Evolutionary conservation across 2,888 invertebrate species (phyloP).

Genomic region (Clitarchus hookeri): DNA sequence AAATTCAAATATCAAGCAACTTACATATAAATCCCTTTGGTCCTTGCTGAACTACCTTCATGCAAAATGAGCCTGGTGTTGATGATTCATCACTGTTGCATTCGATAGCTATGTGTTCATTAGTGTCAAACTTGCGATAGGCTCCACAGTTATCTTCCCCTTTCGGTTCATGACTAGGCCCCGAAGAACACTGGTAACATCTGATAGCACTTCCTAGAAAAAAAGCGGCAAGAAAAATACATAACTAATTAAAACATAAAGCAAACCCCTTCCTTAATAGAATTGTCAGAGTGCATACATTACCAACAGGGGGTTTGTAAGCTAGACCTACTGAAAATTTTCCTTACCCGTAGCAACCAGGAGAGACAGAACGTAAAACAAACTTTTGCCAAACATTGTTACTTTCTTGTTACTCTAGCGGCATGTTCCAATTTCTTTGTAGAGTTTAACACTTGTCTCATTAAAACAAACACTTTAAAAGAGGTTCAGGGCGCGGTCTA

Average conservation of each 20-base stretch:
- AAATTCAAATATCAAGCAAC: conserved; percentile 56
- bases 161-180: conserved; percentile 68
- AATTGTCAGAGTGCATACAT: no score
- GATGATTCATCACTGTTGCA: conserved; percentile 93
- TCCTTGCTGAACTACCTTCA: conserved; percentile 92
- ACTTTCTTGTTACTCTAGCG: background rate
- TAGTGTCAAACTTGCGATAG: conserved; percentile 80
- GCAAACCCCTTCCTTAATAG: no score
- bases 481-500: background rate
- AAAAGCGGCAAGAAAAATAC: background rate
- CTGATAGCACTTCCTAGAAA: conserved; percentile 69
- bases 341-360: background rate
- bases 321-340: background rate
- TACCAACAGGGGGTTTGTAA: no score
- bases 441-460: background rate
- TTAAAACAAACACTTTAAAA: background rate
- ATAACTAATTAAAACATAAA: no score
- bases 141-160: conserved; percentile 90
- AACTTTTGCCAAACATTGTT: background rate
- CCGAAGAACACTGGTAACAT: conserved; percentile 93
- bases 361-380: background rate
- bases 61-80: conserved; percentile 94
- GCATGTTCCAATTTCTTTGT: background rate
- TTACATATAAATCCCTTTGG: conserved; percentile 93
- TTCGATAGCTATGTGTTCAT: conserved; percentile 86